Evolutionary conservation across 2,113 vertebrate species (phyloP), one percentile per base, ranked within the genome.

Genomic region (Charina bottae): DNA sequence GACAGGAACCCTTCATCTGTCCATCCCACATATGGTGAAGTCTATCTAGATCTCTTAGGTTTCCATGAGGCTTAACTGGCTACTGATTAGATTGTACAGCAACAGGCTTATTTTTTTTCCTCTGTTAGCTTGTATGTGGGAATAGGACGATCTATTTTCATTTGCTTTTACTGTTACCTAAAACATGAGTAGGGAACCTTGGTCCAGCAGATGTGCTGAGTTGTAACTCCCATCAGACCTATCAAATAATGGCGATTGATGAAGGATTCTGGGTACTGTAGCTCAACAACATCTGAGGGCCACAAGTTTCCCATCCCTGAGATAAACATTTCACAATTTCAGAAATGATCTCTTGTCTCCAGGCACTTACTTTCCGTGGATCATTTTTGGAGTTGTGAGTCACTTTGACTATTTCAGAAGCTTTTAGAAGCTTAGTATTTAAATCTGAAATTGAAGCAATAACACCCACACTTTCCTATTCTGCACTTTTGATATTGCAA

Each of bases 361-460:
- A 94, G 93, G 85, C 91, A 83, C 87, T 91, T 91, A 23, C 68
- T 12, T 0, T 88, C 91, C 86, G 85, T 92, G 59, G 59, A 89
- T 93, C 83, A 19, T 83, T 87, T 89, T 42, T 87, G 56, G 46
- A 83, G 24, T 46, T 93, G 42, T 92, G 72, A 92, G 78, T 92
- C 58, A 83, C 72, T 42, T 17, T 60, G 6, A 53, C 72, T 33
- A 54, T 85, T 93, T 93, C 89, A 84, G 59, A 91, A 84, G 89
- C 83, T 54, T 91, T 94, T 92, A 89, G 94, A 94, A 90, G n/a
- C 24, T 93, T 93, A 87, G 62, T 90, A 94, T 95, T 93, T 94
- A 33, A 53, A 17, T 92, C 87, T 86, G 92, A 93, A 94, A 95
- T 90, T 42, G 0, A 91, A 88, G 62, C 88, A 89, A 64, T 85